Conservation (phyloP, 2,113 vertebrate species). For the Trichomycterus rosablanca region DNA sequence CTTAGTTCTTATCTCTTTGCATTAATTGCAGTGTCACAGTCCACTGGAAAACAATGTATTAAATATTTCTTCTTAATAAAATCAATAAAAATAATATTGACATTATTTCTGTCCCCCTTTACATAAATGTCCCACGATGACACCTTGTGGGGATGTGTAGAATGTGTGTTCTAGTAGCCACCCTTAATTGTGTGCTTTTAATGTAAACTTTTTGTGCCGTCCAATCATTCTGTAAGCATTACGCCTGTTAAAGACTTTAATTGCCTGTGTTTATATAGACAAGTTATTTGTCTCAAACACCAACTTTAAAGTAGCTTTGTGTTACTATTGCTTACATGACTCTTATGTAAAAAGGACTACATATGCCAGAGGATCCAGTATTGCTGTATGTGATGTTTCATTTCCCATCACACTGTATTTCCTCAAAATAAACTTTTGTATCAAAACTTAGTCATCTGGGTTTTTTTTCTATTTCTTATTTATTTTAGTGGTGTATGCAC, state of each 20-base stretch:
- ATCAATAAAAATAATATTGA: conserved; percentile 47
- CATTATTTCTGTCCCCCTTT: conserved; percentile 72
- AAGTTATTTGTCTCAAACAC: conserved; percentile 19
- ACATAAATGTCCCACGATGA: conserved; percentile 29
- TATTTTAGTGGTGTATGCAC: too few species aligned
- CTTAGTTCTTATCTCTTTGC: background rate
- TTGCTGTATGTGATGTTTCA: conserved; percentile 79
- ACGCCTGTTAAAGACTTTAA: conserved; percentile 18
- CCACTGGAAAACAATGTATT: conserved; percentile 32
- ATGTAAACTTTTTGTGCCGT: conserved; percentile 25
- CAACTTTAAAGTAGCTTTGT: conserved; percentile 49
- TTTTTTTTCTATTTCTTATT: too few species aligned
- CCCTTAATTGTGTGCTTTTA: conserved; percentile 27
- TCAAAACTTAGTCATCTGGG: background rate
- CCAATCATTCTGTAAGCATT: conserved; percentile 22
- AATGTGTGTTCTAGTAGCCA: conserved; percentile 20
- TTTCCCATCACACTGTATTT: conserved; percentile 93
- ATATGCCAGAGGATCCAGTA: conserved; percentile 74
- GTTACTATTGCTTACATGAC: conserved; percentile 66
- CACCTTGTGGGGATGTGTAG: conserved; percentile 18
- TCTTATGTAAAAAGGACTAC: conserved; percentile 61
- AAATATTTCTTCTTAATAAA: conserved; percentile 45
- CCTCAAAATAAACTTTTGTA: conserved; percentile 91
- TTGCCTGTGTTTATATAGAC: conserved; percentile 31
- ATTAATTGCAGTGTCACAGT: conserved; percentile 20